phyloP scores from a whole-genome alignment of 2,888 invertebrate genomes.

The Sylvicola fuscatus region DNA sequence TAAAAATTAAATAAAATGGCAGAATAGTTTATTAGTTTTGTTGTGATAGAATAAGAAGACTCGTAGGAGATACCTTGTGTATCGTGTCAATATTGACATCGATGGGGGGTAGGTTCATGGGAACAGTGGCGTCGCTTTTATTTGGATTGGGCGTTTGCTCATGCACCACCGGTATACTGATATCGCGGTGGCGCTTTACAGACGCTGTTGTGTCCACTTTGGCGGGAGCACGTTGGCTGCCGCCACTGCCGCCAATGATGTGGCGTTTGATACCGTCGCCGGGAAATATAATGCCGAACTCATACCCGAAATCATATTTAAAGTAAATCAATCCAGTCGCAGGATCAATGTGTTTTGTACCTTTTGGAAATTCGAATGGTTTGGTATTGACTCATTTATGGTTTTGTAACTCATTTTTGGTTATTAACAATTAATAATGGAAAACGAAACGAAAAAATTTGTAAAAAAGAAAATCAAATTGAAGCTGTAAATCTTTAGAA shows the following conservation, averaged over 20 bases:
- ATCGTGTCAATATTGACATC: too few relatives aligned
- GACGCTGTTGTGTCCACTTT: not conserved
- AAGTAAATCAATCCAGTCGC: conserved; percentile 59
- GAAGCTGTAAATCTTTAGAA: not conserved
- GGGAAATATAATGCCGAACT: conserved; percentile 51
- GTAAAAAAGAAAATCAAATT: not conserved
- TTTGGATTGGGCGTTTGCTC: conserved; percentile 27
- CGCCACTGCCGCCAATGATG: conserved; percentile 17
- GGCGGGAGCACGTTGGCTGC: not conserved
- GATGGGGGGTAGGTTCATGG: too few relatives aligned
- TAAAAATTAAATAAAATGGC: too few relatives aligned
- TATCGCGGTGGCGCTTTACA: conserved; percentile 18
- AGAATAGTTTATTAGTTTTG: too few relatives aligned
- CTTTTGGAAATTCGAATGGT: conserved; percentile 20
- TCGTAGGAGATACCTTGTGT: too few relatives aligned
- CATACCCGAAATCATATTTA: conserved; percentile 65
- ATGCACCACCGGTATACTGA: conserved; percentile 45
- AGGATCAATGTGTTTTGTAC: conserved; percentile 55
- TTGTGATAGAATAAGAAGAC: too few relatives aligned
- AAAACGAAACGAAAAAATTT: conserved; percentile 1
- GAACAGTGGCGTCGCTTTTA: too few relatives aligned
- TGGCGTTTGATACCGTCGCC: conserved; percentile 33
- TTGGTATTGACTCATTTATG: not conserved
- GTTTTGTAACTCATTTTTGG: not conserved
- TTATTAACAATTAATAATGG: not conserved